phyloP scores from a whole-genome alignment of 2,888 invertebrate genomes.

The Chymomyza fuscimana region DNA sequence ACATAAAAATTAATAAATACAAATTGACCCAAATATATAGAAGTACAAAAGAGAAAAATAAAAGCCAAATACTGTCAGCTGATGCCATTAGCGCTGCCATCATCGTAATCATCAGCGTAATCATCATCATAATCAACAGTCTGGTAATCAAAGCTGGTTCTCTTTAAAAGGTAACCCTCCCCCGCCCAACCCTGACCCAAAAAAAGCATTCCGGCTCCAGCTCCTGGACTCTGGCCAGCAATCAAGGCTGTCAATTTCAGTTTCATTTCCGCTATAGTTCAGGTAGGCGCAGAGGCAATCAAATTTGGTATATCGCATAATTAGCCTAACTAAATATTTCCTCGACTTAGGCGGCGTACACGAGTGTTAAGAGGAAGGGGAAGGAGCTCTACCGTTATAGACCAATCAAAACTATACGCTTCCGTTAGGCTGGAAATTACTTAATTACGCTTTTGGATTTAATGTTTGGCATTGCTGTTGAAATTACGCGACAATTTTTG shows the following conservation, averaged over 20 bases:
- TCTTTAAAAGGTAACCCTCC: neutral
- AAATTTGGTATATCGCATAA: slow-evolving; percentile 44
- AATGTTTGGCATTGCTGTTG: slow-evolving; percentile 42
- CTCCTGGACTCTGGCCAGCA: neutral
- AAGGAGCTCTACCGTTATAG: neutral
- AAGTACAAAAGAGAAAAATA: neutral
- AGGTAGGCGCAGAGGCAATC: slow-evolving; percentile 1
- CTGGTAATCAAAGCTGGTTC: neutral
- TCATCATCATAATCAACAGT: neutral
- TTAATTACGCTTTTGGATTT: slow-evolving; percentile 64
- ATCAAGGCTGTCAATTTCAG: slow-evolving; percentile 47
- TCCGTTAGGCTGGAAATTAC: slow-evolving; percentile 64
- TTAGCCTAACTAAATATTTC: slow-evolving; percentile 70
- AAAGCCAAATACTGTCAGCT: neutral
- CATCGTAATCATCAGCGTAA: no score
- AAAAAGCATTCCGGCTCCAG: no score
- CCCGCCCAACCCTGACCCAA: no score
- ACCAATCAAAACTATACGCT: slow-evolving; percentile 57
- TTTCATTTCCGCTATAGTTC: slow-evolving; percentile 50
- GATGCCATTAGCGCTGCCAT: neutral
- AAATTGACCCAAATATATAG: neutral
- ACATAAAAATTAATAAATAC: neutral
- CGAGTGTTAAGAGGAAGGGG: no score
- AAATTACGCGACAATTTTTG: slow-evolving; percentile 3
- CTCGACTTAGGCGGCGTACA: slow-evolving; percentile 25